Percentiles rank a stretch among this genome's conserved stretches.
Conservation (phyloP, 1,140 invertebrate genomes). For the Lucilia cuprina region DNA sequence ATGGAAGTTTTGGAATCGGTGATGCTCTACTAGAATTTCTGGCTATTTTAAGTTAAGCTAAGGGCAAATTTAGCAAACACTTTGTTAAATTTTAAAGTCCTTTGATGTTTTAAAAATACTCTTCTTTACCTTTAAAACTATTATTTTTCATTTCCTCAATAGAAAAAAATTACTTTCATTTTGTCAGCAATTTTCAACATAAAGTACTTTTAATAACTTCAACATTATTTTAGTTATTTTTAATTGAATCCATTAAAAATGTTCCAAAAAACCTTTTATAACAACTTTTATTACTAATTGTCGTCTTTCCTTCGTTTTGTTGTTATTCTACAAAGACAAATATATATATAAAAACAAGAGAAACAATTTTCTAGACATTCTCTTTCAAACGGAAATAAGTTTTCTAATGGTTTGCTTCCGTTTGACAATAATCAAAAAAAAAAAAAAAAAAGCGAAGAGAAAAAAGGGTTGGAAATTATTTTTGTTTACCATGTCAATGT, state of each 20-base stretch:
- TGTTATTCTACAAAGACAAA: not conserved
- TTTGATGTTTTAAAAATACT: no score
- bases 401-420: not conserved
- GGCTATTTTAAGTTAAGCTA: no score
- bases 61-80: no score
- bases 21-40: no score
- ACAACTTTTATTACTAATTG: not conserved
- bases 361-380: not conserved
- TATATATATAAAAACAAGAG: not conserved
- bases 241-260: not conserved
- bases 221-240: not conserved
- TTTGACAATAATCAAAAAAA: not conserved
- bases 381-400: not conserved
- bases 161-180: not conserved
- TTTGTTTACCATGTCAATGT: not conserved
- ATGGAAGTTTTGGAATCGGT: no score
- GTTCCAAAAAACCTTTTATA: not conserved
- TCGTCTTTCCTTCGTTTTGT: not conserved
- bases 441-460: no score
- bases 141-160: no score
- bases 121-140: no score
- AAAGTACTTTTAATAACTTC: not conserved
- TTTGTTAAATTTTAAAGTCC: no score
- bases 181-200: not conserved
- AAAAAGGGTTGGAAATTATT: not conserved